Evolutionary conservation across 2,797 vertebrate genomes (phyloP).

Genomic region (Scolopax bukidnonensis): DNA sequence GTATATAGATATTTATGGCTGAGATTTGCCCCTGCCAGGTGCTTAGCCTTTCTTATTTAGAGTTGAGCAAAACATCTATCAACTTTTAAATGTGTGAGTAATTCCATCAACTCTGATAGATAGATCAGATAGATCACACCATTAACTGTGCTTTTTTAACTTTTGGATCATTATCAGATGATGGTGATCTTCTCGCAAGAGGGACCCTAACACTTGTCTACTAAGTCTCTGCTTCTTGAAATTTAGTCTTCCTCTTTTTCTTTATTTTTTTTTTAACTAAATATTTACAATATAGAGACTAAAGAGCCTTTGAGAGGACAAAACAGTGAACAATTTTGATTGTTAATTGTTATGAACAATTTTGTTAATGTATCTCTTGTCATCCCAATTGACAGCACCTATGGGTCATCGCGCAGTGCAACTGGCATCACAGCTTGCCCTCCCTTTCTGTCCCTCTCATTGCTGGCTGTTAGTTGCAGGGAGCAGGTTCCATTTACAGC

Average conservation of each 20-base stretch:
- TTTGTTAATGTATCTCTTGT: background rate
- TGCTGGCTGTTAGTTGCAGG: background rate
- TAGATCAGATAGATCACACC: too few relatives aligned
- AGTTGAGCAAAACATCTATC: background rate
- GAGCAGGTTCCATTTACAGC: background rate
- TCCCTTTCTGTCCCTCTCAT: background rate
- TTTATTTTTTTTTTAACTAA: background rate
- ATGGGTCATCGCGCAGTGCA: rapidly evolving
- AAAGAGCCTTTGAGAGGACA: background rate
- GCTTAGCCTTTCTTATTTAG: background rate
- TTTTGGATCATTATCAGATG: background rate
- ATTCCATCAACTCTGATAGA: background rate
- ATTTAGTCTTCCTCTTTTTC: background rate
- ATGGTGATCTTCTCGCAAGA: background rate
- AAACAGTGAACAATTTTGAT: background rate
- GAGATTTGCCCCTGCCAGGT: rapidly evolving
- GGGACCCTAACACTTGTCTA: rapidly evolving
- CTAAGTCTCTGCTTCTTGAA: background rate
- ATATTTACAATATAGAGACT: background rate
- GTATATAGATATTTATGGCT: background rate
- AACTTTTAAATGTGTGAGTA: background rate
- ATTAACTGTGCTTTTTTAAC: background rate
- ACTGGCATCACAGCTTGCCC: background rate
- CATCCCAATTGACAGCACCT: background rate
- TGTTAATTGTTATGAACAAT: background rate